Conservation (phyloP, 2,888 invertebrate species). For the Nephrocerus scutellatus region DNA sequence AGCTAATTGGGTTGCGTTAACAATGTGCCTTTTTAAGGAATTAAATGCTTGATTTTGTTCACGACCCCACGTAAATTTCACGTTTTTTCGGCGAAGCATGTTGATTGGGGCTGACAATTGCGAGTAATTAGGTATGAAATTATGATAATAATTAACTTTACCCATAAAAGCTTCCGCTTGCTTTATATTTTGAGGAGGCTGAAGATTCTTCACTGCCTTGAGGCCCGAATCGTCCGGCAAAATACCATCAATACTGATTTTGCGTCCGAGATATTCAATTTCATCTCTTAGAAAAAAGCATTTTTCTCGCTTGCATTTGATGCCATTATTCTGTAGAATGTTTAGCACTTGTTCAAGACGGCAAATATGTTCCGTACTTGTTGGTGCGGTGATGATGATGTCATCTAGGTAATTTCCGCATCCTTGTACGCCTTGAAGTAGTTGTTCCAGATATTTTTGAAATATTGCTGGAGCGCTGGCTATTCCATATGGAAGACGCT, state of each 20-base stretch:
- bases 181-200: slow-evolving; percentile 9
- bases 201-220: slow-evolving; percentile 2
- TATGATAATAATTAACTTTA: slow-evolving; percentile 32
- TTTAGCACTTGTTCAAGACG: slow-evolving; percentile 22
- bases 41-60: slow-evolving; percentile 24
- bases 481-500: slow-evolving; percentile 39
- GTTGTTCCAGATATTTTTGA: slow-evolving; percentile 34
- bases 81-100: slow-evolving; percentile 21
- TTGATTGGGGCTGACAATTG: slow-evolving; percentile 27
- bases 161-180: slow-evolving; percentile 29
- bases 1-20: slow-evolving; percentile 8
- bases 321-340: slow-evolving; percentile 21
- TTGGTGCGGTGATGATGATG: slow-evolving; percentile 26
- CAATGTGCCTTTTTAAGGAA: slow-evolving; percentile 23
- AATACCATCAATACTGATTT: slow-evolving; percentile 15
- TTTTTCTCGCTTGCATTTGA: slow-evolving; percentile 27
- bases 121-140: slow-evolving; percentile 16
- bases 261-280: slow-evolving; percentile 27
- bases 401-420: slow-evolving; percentile 34
- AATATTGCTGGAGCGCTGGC: slow-evolving; percentile 33
- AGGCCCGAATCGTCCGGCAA: slow-evolving; percentile 4
- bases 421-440: slow-evolving; percentile 29
- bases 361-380: slow-evolving; percentile 24
- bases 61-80: slow-evolving; percentile 24
- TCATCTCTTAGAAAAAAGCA: slow-evolving; percentile 33